These are phyloP conservation scores for Trinectes maculatus DNA, from an alignment of 2,113 vertebrate species.

Conservation along the genomic window DNA sequence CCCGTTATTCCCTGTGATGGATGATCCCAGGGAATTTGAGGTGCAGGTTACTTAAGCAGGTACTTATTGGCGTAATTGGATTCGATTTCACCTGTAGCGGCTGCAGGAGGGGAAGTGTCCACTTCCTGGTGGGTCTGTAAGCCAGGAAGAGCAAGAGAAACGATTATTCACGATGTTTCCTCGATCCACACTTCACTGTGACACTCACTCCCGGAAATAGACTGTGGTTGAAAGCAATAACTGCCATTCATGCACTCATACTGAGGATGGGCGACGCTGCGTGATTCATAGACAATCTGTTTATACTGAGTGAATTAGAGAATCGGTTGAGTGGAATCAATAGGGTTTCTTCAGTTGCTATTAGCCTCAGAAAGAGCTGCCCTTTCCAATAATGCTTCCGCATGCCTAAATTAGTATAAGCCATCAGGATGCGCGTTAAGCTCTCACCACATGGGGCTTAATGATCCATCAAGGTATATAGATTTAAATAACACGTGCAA, in stretches of 20 bases:
- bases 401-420: slow-evolving; percentile 2
- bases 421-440: not conserved
- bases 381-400: slow-evolving; percentile 15
- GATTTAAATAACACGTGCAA: not conserved
- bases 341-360: not conserved
- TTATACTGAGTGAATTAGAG: slow-evolving; percentile 36
- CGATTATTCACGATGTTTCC: slow-evolving; percentile 20
- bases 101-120: slow-evolving; percentile 19
- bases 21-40: slow-evolving; percentile 42
- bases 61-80: slow-evolving; percentile 71
- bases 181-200: not conserved
- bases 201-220: not conserved
- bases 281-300: slow-evolving; percentile 23
- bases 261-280: not conserved
- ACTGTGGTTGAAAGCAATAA: slow-evolving; percentile 3
- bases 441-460: not conserved
- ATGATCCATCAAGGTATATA: not conserved
- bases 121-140: slow-evolving; percentile 16
- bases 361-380: slow-evolving; percentile 5
- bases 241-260: not conserved
- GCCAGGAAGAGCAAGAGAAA: slow-evolving; percentile 4
- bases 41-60: slow-evolving; percentile 67
- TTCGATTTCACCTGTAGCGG: slow-evolving; percentile 66
- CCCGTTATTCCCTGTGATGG: slow-evolving; percentile 49
- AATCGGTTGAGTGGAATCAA: slow-evolving; percentile 12